A percentile compares a stretch with the other conserved stretches of the same genome.
Conservation (phyloP, 53 echinoderm and acorn worm species). For the Zoroaster sp. region DNA sequence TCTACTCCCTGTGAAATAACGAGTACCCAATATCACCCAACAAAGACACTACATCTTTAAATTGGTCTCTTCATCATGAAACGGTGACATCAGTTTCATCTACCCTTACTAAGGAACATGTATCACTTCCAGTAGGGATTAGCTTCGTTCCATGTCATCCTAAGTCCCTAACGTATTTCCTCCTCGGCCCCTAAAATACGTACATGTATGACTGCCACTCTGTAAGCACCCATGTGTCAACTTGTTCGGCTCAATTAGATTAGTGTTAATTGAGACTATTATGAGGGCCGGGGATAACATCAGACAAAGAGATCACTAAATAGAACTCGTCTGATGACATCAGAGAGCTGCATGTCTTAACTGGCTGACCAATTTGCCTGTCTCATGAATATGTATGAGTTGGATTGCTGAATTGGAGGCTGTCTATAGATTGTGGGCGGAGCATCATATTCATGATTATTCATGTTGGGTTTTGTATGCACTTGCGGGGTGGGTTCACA, state of each 20-base stretch:
- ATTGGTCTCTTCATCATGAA: too few species aligned
- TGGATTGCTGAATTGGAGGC: neutral
- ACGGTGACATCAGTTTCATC: neutral
- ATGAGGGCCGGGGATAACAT: neutral
- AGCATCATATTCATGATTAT: neutral
- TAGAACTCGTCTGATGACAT: neutral
- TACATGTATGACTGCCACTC: neutral
- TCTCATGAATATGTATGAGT: conserved; percentile 23
- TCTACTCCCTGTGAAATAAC: too few species aligned
- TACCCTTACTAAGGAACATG: neutral
- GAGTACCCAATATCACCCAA: too few species aligned
- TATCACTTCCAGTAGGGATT: neutral
- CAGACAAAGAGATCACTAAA: conserved; percentile 4
- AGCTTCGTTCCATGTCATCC: neutral
- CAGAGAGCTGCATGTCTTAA: neutral
- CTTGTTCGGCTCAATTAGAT: neutral
- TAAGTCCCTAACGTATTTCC: neutral
- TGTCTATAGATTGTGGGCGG: neutral
- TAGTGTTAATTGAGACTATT: conserved; percentile 10
- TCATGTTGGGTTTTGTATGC: neutral
- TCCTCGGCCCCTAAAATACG: neutral
- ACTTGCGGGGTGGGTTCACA: neutral
- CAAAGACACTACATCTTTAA: too few species aligned
- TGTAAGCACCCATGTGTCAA: neutral
- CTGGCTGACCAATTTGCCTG: neutral